Evolutionary conservation across 2,888 invertebrate species (phyloP).

Genomic region (Phlogophora meticulosa): DNA sequence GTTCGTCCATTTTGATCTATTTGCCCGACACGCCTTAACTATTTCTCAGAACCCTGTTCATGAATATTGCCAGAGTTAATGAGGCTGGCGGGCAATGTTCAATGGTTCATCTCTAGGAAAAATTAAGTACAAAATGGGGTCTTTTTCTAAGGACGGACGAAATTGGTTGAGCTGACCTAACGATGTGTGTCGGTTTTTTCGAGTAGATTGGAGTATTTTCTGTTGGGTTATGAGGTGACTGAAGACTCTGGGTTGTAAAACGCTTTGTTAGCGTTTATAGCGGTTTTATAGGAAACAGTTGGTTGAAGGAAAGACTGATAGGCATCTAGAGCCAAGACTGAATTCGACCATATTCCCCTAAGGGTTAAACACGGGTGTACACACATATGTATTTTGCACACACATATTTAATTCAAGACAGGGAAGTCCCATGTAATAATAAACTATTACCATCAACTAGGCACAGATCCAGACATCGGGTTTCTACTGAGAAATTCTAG

Average conservation of each 20-base stretch:
- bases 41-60: slow-evolving; percentile 34
- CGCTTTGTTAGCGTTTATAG: neutral
- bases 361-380: no score
- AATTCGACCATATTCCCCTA: no score
- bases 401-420: no score
- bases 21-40: slow-evolving; percentile 37
- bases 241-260: neutral
- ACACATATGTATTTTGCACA: no score
- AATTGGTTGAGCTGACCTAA: slow-evolving; percentile 43
- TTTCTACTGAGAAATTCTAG: no score
- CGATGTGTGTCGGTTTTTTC: slow-evolving; percentile 23
- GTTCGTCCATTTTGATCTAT: slow-evolving; percentile 49
- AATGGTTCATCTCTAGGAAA: slow-evolving; percentile 26
- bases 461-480: no score
- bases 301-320: neutral
- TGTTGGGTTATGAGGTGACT: neutral
- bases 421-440: no score
- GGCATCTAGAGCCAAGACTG: no score
- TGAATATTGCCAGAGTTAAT: slow-evolving; percentile 55
- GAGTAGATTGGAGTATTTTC: slow-evolving; percentile 10
- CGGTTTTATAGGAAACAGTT: neutral
- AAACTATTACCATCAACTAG: no score
- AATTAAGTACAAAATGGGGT: slow-evolving; percentile 13
- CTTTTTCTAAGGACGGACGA: slow-evolving; percentile 26
- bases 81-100: slow-evolving; percentile 19